phyloP scores from a whole-genome alignment of 53 echinoderm and acorn worm species.

The Antedon mediterranea region DNA sequence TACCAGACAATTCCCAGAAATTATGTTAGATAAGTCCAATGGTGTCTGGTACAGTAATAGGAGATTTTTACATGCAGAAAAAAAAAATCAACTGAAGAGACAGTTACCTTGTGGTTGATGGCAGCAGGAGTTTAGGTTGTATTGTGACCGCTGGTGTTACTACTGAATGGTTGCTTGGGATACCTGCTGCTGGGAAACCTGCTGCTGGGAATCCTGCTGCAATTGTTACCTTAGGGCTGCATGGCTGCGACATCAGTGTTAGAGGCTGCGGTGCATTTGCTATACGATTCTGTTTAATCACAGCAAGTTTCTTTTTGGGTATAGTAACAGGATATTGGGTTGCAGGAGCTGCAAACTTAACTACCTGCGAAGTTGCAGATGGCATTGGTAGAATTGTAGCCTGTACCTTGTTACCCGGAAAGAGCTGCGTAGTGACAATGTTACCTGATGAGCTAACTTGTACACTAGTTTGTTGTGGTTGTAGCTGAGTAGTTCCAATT shows the following conservation, averaged over 20 bases:
- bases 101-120: slow-evolving; percentile 51
- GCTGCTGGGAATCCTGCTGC: slow-evolving; percentile 43
- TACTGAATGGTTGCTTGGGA: background rate
- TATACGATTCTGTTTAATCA: slow-evolving; percentile 12
- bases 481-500: background rate
- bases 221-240: slow-evolving; percentile 63
- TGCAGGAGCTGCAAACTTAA: slow-evolving; percentile 37
- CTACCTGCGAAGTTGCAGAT: slow-evolving; percentile 10
- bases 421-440: slow-evolving; percentile 36
- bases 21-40: too few relatives aligned
- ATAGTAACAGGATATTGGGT: background rate
- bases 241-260: slow-evolving; percentile 72
- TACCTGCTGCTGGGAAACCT: slow-evolving; percentile 8
- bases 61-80: too few relatives aligned
- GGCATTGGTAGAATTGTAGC: slow-evolving; percentile 10
- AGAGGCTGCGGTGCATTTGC: slow-evolving; percentile 44
- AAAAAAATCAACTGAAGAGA: too few relatives aligned
- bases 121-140: slow-evolving; percentile 50
- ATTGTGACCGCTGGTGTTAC: slow-evolving; percentile 10
- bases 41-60: too few relatives aligned
- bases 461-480: background rate
- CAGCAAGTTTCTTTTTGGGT: background rate
- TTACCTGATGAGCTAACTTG: background rate
- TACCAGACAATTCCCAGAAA: too few relatives aligned
- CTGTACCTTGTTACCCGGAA: slow-evolving; percentile 17